Evolutionary conservation across 2,888 invertebrate genomes (phyloP).

Genomic region (Blastobasis lacticolella): DNA sequence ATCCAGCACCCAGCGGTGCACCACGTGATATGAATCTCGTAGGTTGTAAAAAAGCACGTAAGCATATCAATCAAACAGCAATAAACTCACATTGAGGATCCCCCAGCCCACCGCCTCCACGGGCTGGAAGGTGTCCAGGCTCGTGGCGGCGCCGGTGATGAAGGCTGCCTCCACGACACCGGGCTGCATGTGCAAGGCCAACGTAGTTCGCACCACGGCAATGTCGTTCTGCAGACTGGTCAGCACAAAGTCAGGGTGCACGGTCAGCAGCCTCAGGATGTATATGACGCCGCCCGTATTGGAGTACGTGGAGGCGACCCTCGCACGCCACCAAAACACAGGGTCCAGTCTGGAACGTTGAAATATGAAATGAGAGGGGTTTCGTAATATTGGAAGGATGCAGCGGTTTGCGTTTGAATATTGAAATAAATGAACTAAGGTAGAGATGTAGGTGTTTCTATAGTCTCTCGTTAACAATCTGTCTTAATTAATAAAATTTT

Average conservation of each 20-base stretch:
- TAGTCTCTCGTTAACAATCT: too few species aligned
- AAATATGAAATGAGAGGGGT: not conserved
- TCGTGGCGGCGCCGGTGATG: slow-evolving; percentile 35
- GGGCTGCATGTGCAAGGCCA: slow-evolving; percentile 23
- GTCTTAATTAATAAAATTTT: too few species aligned
- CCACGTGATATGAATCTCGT: too few species aligned
- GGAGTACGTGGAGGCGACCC: slow-evolving; percentile 40
- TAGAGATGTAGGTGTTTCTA: too few species aligned
- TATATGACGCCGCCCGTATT: slow-evolving; percentile 35
- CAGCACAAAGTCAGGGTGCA: slow-evolving; percentile 31
- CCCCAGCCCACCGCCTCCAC: slow-evolving; percentile 56
- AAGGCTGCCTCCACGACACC: slow-evolving; percentile 30
- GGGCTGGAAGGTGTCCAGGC: slow-evolving; percentile 23
- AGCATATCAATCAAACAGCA: too few species aligned
- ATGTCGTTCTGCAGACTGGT: slow-evolving; percentile 33
- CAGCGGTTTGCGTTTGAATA: too few species aligned
- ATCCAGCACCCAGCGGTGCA: too few species aligned
- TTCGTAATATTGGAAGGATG: too few species aligned
- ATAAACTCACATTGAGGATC: slow-evolving; percentile 32
- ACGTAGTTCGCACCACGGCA: slow-evolving; percentile 39
- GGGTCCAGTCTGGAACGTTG: slow-evolving; percentile 27
- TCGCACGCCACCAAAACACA: slow-evolving; percentile 39
- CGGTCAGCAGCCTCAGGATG: slow-evolving; percentile 33
- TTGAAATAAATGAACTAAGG: too few species aligned
- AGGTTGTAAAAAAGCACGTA: too few species aligned